Evolutionary conservation across 2,888 invertebrate species (phyloP), one percentile per base, ranked within the genome.

Genomic region (Macropis europaea): DNA sequence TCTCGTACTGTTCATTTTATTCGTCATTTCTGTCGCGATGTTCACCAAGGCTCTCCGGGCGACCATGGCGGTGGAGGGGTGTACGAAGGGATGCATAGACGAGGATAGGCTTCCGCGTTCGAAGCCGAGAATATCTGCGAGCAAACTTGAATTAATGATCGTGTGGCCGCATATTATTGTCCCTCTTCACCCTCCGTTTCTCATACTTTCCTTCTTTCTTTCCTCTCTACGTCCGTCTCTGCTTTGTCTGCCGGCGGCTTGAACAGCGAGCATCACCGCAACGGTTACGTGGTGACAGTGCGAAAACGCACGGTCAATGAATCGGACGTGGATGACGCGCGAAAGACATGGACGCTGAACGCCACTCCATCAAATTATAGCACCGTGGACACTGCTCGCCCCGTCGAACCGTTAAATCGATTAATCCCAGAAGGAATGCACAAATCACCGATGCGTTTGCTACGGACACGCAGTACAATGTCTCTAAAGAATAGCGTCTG

Each of bases 231-330:
- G 47, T 54, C 45, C 68, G 36, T 57, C 50, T 38, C 22, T 48
- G 53, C 61, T 60, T 59, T 74, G 60, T 66, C 61, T 43, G 64
- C 42, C 32, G 54, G 50, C 62, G 67, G 26, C 34, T 48, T 17
- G 36, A 54, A 15, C 54, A 50, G 62, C 28, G 63, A 28, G 75
- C 80, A 82, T 82, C 78, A 77, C 73, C 73, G 75, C 76, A 85
- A 82, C 84, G 82, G 83, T 84, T 83, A 83, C 75, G 76, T 73
- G 76, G 83, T 87, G 87, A 87, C 87, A 83, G 75, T 82, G 87
- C 87, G 81, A 85, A 86, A 86, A 84, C 72, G 76, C 76, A 79
- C 81, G 81, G 74, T 81, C 83, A 83, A 86, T 83, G 85, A 84
- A 85, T 86, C 80, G 81, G 83, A 86, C 83, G 78, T 81, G 82